phyloP scores from a whole-genome alignment of 2,113 vertebrate species.

The Sorex araneus region DNA sequence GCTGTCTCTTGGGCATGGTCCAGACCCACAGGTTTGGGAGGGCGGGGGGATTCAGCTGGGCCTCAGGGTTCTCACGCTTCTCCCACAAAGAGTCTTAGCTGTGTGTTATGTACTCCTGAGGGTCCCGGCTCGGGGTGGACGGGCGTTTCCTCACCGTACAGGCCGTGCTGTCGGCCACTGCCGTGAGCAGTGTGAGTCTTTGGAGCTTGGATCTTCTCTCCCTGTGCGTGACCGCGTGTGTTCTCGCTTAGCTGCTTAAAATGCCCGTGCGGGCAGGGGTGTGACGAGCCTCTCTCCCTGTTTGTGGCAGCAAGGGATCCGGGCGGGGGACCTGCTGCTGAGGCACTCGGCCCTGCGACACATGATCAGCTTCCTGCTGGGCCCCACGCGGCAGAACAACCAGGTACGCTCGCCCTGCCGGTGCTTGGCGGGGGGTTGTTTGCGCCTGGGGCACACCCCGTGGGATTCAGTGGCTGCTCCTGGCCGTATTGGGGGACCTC shows the following conservation, averaged over 20 bases:
- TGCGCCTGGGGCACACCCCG: no score
- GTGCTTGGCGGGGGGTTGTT: no score
- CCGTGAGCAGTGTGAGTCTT: background rate
- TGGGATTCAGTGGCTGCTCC: no score
- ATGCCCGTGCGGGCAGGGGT: background rate
- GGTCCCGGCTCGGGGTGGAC: background rate
- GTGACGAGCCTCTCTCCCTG: slow-evolving; percentile 64
- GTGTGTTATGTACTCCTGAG: background rate
- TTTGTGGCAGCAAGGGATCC: slow-evolving; percentile 91
- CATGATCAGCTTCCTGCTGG: slow-evolving; percentile 97
- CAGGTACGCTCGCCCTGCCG: slow-evolving; percentile 89
- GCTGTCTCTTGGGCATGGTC: no score
- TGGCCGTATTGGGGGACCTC: no score
- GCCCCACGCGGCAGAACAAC: slow-evolving; percentile 94
- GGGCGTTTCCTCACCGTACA: background rate
- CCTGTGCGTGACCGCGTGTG: background rate
- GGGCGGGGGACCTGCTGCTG: slow-evolving; percentile 94
- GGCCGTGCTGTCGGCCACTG: background rate
- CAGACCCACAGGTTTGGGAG: no score
- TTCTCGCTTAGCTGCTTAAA: background rate
- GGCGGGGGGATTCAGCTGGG: background rate
- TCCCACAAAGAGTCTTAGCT: slow-evolving; percentile 24
- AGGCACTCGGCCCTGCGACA: slow-evolving; percentile 95
- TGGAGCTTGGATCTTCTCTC: background rate
- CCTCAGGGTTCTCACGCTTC: background rate